Evolutionary conservation across 2,888 invertebrate species (phyloP).

Genomic region (Philonicus albiceps): DNA sequence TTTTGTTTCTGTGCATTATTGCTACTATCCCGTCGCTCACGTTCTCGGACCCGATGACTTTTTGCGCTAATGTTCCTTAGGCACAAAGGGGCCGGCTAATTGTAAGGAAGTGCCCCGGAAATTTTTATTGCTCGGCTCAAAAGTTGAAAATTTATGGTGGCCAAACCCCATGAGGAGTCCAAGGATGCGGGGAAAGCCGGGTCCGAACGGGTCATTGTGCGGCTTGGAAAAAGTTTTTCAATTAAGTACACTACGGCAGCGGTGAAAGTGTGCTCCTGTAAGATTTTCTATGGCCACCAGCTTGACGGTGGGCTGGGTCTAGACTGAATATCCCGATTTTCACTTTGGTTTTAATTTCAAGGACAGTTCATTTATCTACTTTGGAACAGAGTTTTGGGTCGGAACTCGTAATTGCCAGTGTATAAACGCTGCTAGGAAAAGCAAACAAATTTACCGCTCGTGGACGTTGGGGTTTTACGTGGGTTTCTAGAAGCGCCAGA

Average conservation of each 20-base stretch:
- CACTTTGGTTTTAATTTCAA: slow-evolving; percentile 33
- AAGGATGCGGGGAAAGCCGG: neutral
- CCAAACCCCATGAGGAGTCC: neutral
- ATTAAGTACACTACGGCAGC: slow-evolving; percentile 13
- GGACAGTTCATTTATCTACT: slow-evolving; percentile 32
- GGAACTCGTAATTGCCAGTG: neutral
- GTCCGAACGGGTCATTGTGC: neutral
- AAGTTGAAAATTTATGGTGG: slow-evolving; percentile 31
- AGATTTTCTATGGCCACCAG: neutral
- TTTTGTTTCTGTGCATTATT: slow-evolving; percentile 29
- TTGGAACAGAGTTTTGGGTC: neutral
- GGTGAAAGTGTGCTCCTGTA: slow-evolving; percentile 9
- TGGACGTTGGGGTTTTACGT: neutral
- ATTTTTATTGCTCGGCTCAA: slow-evolving; percentile 12
- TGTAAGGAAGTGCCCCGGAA: slow-evolving; percentile 33
- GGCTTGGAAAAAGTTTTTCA: slow-evolving; percentile 18
- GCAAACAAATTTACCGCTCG: neutral
- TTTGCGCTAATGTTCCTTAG: slow-evolving; percentile 11
- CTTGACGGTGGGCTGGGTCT: neutral
- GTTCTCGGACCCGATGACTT: slow-evolving; percentile 8
- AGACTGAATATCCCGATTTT: slow-evolving; percentile 18
- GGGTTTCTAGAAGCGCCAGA: neutral
- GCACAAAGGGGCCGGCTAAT: slow-evolving; percentile 28
- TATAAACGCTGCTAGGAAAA: neutral
- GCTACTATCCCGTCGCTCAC: neutral